A percentile compares a stretch with the other conserved stretches of the same genome.
phyloP scores from a whole-genome alignment of 2,797 vertebrate species.

The Cirrhinus molitorella region DNA sequence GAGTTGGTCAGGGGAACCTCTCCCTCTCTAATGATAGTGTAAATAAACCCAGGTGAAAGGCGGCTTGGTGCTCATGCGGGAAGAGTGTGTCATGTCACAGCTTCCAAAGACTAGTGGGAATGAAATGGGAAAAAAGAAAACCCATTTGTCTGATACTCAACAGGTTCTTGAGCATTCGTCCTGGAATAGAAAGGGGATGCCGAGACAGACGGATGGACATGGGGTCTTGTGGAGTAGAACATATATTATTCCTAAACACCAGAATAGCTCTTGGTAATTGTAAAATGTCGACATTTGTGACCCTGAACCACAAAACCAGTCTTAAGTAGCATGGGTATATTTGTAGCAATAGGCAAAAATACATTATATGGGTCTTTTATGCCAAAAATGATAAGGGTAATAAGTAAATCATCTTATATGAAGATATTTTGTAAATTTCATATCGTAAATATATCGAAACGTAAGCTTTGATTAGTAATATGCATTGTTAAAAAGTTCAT shows the following conservation, averaged over 20 bases:
- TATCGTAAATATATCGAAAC: too few species aligned
- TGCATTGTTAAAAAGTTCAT: too few species aligned
- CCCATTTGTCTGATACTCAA: conserved; percentile 38
- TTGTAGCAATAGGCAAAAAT: too few species aligned
- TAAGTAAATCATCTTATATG: too few species aligned
- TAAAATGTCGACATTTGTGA: neutral
- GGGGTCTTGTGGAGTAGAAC: neutral
- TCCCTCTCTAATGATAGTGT: conserved; percentile 82
- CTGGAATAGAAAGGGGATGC: neutral
- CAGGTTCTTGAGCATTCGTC: conserved; percentile 13
- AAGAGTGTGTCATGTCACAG: conserved; percentile 78
- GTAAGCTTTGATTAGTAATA: too few species aligned
- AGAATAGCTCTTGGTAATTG: neutral
- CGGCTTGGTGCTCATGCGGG: conserved; percentile 77
- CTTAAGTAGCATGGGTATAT: too few species aligned
- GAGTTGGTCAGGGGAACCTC: conserved; percentile 64
- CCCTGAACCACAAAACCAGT: too few species aligned
- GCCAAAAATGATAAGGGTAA: too few species aligned
- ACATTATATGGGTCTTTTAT: too few species aligned
- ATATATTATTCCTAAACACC: neutral
- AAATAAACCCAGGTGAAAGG: conserved; percentile 84
- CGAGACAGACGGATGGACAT: neutral
- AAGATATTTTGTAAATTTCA: too few species aligned
- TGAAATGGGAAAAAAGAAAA: conserved; percentile 9
- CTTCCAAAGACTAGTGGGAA: conserved; percentile 74